Conservation (phyloP, 2,113 vertebrate genomes). For the Gymnorhina tibicen region DNA sequence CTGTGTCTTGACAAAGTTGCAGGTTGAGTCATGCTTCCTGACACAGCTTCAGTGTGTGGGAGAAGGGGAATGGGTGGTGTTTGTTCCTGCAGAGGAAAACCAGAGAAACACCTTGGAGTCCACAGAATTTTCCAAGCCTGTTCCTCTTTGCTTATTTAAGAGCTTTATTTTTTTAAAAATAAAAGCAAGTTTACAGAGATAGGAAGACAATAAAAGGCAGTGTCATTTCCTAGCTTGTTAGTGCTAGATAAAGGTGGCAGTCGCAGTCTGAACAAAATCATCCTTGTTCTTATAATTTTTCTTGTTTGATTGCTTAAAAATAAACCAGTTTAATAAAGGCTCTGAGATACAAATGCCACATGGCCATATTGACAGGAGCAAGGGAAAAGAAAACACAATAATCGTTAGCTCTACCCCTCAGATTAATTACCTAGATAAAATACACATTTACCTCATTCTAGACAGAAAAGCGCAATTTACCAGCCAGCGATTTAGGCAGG, state of each 20-base stretch:
- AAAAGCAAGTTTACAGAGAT: slow-evolving; percentile 40
- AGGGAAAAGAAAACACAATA: slow-evolving; percentile 53
- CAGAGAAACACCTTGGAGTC: slow-evolving; percentile 18
- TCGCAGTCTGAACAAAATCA: slow-evolving; percentile 36
- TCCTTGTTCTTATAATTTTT: neutral
- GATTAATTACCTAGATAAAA: slow-evolving; percentile 65
- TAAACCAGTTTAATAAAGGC: slow-evolving; percentile 45
- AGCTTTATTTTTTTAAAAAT: slow-evolving; percentile 23
- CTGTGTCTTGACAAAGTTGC: slow-evolving; percentile 4
- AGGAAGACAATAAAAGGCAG: slow-evolving; percentile 46
- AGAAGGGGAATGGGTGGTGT: neutral
- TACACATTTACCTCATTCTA: slow-evolving; percentile 4
- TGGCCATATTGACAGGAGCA: slow-evolving; percentile 36
- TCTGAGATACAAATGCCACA: slow-evolving; percentile 1
- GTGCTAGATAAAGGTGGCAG: neutral
- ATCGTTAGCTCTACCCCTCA: slow-evolving; percentile 39
- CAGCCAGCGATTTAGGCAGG: neutral
- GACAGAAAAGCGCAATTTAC: slow-evolving; percentile 35
- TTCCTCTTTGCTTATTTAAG: slow-evolving; percentile 51
- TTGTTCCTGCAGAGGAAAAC: slow-evolving; percentile 48
- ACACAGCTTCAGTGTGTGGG: neutral
- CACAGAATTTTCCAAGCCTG: slow-evolving; percentile 30
- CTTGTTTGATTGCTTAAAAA: slow-evolving; percentile 53
- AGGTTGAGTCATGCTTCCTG: slow-evolving; percentile 43
- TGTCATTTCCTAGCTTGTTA: slow-evolving; percentile 31